Evolutionary conservation across 35 echinoderm and acorn worm species (phyloP), one percentile per base, ranked within the genome.

Genomic region (Anneissia japonica): DNA sequence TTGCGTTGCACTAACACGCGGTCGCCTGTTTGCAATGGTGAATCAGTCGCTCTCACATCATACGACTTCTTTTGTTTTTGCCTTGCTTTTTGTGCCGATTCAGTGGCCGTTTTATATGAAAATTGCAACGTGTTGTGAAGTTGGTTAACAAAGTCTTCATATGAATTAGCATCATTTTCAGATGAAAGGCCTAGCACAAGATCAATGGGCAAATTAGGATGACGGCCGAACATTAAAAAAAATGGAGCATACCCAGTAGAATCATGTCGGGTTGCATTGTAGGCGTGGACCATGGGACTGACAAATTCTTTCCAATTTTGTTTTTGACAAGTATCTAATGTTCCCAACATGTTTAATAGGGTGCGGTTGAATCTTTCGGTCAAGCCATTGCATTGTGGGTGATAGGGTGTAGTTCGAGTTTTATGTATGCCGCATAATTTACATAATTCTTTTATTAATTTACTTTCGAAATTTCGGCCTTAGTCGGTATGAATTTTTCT

Each of bases 181-280:
- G 76, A 77, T 12, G 16, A 1, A 35, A 77, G 32, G 6, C 36
- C 36, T 5, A 77, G 36, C 3, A 77, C 33, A 26, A 77, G 4
- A 34, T 77, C 76, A 3, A 77, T 37, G 1, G 76, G 76, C 14
- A 77, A 37, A 77, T 37, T 34, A 3, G 76, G 76, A 34, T 77
- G 32, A 35, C 30, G 32, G 14, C 76, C 76, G 33, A 82, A 91
- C 78, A 91, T 79, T 5, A 91, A 45, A 35, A 64, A 86, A 36
- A 35, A 82, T 26, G 91, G 91, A 5, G 91, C 72, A 74, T 74
- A 92, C 0, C 85, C 80, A 0, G 91, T 92, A 14, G 91, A 77
- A 33, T 79, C 80, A 36, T 85, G 83, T 4, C 83, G 83, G 0
- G 83, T 85, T 34, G 46, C 29, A 74, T 85, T 85, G 34, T 85